These are phyloP conservation scores for Hypotaenidia philippensis DNA, from an alignment of 2,797 vertebrate species.

Conservation along the genomic window DNA sequence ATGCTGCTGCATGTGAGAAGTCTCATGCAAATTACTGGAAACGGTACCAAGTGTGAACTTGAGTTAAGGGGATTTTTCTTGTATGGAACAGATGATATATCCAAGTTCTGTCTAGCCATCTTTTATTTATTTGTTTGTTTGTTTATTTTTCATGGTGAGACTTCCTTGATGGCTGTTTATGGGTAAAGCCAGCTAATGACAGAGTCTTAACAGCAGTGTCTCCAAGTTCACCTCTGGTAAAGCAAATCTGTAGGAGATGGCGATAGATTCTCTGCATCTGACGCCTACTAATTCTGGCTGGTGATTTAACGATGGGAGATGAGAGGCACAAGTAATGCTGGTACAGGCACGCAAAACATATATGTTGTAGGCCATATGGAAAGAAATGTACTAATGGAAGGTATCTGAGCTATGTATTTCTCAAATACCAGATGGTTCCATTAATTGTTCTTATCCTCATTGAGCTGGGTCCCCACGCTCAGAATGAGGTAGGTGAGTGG, in stretches of 20 bases:
- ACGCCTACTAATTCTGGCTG: conserved; percentile 7
- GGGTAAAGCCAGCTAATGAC: neutral
- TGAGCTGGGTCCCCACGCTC: neutral
- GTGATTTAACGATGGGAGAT: conserved; percentile 56
- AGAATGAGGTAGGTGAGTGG: conserved; percentile 36
- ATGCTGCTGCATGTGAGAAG: neutral
- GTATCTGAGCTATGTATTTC: conserved; percentile 33
- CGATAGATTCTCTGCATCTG: no score
- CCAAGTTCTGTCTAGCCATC: neutral
- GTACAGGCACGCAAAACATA: neutral
- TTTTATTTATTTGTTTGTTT: neutral
- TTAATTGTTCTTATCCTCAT: conserved; percentile 50
- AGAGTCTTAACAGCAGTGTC: neutral
- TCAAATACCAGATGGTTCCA: conserved; percentile 35
- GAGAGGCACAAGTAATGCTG: conserved; percentile 50
- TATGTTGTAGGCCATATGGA: conserved; percentile 33
- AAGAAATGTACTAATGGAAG: conserved; percentile 40
- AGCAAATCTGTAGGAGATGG: conserved; percentile 15
- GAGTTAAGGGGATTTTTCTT: neutral
- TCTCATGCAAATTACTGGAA: neutral
- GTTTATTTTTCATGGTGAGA: neutral
- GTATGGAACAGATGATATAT: neutral
- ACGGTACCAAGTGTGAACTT: neutral
- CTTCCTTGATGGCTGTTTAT: neutral
- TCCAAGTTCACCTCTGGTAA: conserved; percentile 28